phyloP scores from a whole-genome alignment of 2,797 vertebrate genomes.

The Liparis tanakae region DNA sequence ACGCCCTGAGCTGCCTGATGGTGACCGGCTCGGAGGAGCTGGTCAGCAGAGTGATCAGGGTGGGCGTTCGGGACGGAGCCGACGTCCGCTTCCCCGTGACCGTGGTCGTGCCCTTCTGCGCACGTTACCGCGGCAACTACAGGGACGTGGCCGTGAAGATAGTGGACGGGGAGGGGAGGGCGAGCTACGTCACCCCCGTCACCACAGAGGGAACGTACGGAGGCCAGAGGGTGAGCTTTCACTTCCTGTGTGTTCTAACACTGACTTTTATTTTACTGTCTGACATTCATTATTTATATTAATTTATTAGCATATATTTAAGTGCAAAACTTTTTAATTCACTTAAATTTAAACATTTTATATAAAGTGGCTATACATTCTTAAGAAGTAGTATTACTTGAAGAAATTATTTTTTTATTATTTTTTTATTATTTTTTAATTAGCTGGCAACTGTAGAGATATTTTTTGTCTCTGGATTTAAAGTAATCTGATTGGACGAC shows the following conservation, averaged over 20 bases:
- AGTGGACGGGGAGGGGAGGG: constrained; percentile 77
- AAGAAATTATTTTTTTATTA: not conserved
- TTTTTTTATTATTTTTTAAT: not conserved
- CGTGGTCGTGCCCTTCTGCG: constrained; percentile 83
- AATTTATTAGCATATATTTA: not conserved
- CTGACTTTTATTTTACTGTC: not conserved
- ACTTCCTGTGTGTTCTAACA: not conserved
- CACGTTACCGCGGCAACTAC: constrained; percentile 84
- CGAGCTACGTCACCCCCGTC: constrained; percentile 84
- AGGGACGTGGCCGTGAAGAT: constrained; percentile 87
- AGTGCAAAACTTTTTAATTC: not conserved
- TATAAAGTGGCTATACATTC: not conserved
- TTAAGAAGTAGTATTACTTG: not conserved
- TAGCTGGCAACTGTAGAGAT: not conserved
- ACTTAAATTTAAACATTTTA: not conserved
- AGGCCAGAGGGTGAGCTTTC: constrained; percentile 78
- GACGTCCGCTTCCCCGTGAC: constrained; percentile 82
- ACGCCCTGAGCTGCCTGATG: constrained; percentile 83
- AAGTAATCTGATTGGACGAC: not conserved
- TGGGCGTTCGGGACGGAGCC: constrained; percentile 67
- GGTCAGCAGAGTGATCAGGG: constrained; percentile 87
- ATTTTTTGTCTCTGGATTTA: not conserved
- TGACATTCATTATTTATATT: not conserved
- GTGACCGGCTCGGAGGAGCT: constrained; percentile 88
- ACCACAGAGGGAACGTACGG: constrained; percentile 80